Base-by-base conservation (phyloP, 2,113 vertebrate species). In the Kobus ellipsiprymnus region DNA sequence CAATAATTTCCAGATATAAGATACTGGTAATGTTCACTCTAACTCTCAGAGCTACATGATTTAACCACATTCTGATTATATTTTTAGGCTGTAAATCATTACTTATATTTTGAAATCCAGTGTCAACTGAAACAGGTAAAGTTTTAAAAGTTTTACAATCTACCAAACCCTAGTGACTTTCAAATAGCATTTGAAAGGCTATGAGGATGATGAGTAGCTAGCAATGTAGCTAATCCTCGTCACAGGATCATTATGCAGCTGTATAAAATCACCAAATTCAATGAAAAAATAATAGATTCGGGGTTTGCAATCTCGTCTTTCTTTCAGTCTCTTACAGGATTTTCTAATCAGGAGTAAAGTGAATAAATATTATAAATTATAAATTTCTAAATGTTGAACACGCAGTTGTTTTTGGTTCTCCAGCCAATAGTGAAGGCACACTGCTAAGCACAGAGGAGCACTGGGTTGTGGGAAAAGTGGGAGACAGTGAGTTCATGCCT, bases 31-130 rank as follows among this genome's bases (percentile, higher is more conserved):
- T 85, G 13, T 81, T 44, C 4, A 52, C 16, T 83, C 23, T 84
- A 54, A 83, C 59, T 92, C 48, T 93, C 54, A 77, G 23, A 67
- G 12, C 25, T 91, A 46, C 5, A 17, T 78, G 44, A 77, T 90
- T 94, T 87, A 95, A 36, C 71, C 54, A 94, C 4, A 90, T n/a
- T 14, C 19, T 84, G 23, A 87, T 59, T 90, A 11, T 46, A 96
- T 95, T 92, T 84, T 96, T 97, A 97, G 94, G 23, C 19, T 90
- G 21, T 71, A 94, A 86, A 94, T 95, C 80, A 87, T 91, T 93
- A 89, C 84, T 94, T 97, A 21, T 87, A 74, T 89, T 95, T 96
- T 83, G 67, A 97, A 97, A 92, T 74, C 29, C 62, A 90, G 3
- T 90, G 90, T 93, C 16, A 94, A 85, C 29, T 88, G 64, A 93